Evolutionary conservation across 2,888 invertebrate species (phyloP).

Genomic region (Thecocarcelia acutangulata): DNA sequence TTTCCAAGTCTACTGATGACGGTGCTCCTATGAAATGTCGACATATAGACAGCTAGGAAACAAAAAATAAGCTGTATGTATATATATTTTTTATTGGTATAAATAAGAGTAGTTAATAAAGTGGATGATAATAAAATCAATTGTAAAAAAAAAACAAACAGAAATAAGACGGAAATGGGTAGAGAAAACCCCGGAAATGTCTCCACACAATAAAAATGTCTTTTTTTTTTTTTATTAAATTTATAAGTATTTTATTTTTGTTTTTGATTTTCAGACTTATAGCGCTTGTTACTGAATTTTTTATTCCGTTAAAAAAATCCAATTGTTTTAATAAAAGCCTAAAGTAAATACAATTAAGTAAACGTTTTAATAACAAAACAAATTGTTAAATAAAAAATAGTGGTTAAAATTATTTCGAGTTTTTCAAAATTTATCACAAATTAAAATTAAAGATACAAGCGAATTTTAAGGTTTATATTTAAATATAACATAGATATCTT

Average conservation of each 20-base stretch:
- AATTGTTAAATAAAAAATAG: conserved; percentile 22
- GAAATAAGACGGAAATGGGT: too few relatives aligned
- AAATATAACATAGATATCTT: conserved; percentile 44
- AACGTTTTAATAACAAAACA: conserved; percentile 35
- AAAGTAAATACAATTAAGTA: conserved; percentile 48
- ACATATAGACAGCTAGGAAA: too few relatives aligned
- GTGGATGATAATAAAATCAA: too few relatives aligned
- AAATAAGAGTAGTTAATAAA: too few relatives aligned
- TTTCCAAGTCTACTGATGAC: too few relatives aligned
- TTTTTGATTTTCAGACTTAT: conserved; percentile 51
- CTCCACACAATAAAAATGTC: background rate
- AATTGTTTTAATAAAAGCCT: conserved; percentile 7
- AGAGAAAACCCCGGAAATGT: too few relatives aligned
- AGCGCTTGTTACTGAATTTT: background rate
- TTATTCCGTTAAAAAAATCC: conserved; percentile 4
- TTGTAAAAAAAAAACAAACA: too few relatives aligned
- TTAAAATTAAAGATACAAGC: conserved; percentile 15
- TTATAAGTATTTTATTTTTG: conserved; percentile 31
- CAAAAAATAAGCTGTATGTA: too few relatives aligned
- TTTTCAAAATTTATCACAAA: conserved; percentile 59
- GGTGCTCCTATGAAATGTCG: too few relatives aligned
- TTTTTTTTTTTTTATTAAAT: background rate
- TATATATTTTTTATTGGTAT: too few relatives aligned
- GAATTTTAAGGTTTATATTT: conserved; percentile 25
- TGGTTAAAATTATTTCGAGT: conserved; percentile 4